phyloP scores from a whole-genome alignment of 2,888 invertebrate species.

The Pristionchus entomophagus region DNA sequence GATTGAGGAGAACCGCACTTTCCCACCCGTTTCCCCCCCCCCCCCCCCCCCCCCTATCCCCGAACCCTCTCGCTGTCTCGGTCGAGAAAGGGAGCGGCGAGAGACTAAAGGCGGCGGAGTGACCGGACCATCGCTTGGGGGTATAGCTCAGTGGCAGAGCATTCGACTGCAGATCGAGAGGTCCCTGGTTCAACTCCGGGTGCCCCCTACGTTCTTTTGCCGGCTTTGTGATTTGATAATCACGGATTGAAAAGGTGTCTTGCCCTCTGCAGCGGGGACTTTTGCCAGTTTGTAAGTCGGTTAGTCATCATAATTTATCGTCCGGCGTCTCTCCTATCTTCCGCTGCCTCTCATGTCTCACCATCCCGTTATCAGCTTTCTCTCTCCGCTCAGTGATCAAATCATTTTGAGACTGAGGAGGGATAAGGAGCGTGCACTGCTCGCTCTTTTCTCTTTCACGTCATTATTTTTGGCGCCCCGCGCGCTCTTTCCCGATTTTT shows the following conservation, averaged over 20 bases:
- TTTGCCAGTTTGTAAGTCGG: not conserved
- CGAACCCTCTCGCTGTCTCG: not conserved
- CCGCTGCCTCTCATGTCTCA: not conserved
- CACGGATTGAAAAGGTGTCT: not conserved
- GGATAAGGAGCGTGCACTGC: not conserved
- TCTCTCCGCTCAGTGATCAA: no score
- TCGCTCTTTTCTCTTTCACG: not conserved
- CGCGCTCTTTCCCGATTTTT: not conserved
- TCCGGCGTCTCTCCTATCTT: not conserved
- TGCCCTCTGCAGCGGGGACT: not conserved
- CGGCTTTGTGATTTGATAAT: no score
- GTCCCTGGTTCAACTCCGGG: conserved; percentile 69
- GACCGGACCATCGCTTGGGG: conserved; percentile 49
- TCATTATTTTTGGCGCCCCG: not conserved
- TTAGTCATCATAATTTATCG: not conserved
- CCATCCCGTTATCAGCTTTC: not conserved
- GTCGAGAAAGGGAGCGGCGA: not conserved
- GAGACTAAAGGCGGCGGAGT: not conserved
- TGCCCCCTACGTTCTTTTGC: conserved; percentile 56
- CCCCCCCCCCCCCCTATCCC: no score
- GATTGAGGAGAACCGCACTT: no score
- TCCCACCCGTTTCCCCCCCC: no score
- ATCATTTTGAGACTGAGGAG: conserved; percentile 10
- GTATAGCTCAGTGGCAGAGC: conserved; percentile 71
- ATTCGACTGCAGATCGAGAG: conserved; percentile 72